phyloP scores from a whole-genome alignment of 2,797 vertebrate species.

The Sarcoramphus papa region DNA sequence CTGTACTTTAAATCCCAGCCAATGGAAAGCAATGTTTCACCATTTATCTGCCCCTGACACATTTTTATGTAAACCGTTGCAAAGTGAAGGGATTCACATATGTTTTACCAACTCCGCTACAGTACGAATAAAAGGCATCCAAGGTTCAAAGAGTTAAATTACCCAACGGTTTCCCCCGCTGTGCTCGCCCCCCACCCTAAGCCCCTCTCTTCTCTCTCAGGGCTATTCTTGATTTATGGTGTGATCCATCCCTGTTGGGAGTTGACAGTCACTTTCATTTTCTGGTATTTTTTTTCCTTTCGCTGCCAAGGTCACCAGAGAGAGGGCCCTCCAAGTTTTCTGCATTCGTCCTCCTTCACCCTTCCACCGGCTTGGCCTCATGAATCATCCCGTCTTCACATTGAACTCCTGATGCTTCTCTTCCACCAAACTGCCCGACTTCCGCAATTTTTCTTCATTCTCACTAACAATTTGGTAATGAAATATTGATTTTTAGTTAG shows the following conservation, averaged over 20 bases:
- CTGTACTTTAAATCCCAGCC: constrained; percentile 23
- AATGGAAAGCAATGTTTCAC: constrained; percentile 25
- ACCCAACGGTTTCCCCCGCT: not conserved
- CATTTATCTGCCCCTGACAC: constrained; percentile 13
- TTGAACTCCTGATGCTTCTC: constrained; percentile 91
- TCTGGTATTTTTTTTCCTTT: constrained; percentile 78
- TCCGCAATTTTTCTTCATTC: constrained; percentile 99
- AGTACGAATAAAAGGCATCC: not conserved
- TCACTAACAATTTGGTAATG: constrained; percentile 99
- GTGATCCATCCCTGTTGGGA: constrained; percentile 83
- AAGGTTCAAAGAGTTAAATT: constrained; percentile 68
- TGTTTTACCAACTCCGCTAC: not conserved
- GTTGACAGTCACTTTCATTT: constrained; percentile 92
- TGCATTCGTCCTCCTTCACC: constrained; percentile 78
- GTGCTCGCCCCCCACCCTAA: constrained; percentile 3
- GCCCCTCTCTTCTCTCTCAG: constrained; percentile 48
- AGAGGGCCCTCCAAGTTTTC: constrained; percentile 83
- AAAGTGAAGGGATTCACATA: not conserved
- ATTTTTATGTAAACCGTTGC: constrained; percentile 20
- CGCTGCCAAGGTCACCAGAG: constrained; percentile 88
- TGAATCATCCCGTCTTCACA: constrained; percentile 99
- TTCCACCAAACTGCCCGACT: constrained; percentile 88
- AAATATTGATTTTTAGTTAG: constrained; percentile 99
- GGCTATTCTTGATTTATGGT: constrained; percentile 85
- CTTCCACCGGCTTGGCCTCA: constrained; percentile 81